Conservation (phyloP, 2,113 vertebrate species). For the Eulemur rufifrons region DNA sequence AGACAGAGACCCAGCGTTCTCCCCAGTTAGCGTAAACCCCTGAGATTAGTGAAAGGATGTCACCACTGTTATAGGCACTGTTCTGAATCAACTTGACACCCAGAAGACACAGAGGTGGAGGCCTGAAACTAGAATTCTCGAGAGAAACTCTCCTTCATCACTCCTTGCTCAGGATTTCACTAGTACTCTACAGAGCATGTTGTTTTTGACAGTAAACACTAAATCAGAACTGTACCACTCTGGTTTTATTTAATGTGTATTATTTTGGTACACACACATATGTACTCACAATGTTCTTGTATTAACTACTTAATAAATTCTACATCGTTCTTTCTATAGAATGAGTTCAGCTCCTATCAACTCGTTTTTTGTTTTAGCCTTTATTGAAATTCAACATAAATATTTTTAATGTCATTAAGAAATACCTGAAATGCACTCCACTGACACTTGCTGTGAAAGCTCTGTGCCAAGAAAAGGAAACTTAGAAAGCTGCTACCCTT, state of each 20-base stretch:
- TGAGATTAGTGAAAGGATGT: neutral
- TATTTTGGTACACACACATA: neutral
- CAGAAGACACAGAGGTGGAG: neutral
- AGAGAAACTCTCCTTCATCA: neutral
- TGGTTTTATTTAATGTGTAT: neutral
- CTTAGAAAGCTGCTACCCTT: neutral
- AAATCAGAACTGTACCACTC: neutral
- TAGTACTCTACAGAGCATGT: neutral
- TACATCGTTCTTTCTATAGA: neutral
- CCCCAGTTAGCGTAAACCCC: neutral
- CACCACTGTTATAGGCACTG: neutral
- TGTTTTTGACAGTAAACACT: neutral
- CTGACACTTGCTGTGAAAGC: neutral
- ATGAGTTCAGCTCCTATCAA: neutral
- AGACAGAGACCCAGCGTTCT: neutral
- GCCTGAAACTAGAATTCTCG: neutral
- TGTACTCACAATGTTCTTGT: neutral
- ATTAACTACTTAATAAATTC: neutral
- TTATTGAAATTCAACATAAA: constrained; percentile 25
- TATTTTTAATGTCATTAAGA: neutral
- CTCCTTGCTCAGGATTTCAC: neutral
- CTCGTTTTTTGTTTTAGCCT: neutral
- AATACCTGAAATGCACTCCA: neutral
- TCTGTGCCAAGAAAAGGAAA: neutral
- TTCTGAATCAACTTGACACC: neutral